A percentile compares a stretch with the other conserved stretches of the same genome.
These are phyloP conservation scores for Zosterops japonicus DNA, from an alignment of 2,113 vertebrate genomes.

Conservation along the genomic window DNA sequence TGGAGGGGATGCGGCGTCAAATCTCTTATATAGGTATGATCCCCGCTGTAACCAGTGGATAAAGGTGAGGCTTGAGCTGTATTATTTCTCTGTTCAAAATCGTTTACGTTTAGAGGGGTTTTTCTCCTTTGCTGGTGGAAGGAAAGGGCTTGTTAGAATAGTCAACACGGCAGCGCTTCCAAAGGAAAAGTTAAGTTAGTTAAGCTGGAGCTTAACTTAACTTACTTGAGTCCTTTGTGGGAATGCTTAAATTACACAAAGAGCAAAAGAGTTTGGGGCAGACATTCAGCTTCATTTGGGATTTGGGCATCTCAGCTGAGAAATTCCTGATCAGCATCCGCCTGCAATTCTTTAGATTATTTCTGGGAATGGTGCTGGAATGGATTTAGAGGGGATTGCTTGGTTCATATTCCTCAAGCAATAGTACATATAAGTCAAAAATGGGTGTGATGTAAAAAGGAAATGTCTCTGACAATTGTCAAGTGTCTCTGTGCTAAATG, in stretches of 20 bases:
- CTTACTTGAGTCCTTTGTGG: neutral
- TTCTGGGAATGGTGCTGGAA: neutral
- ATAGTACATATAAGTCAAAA: neutral
- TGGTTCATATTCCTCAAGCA: neutral
- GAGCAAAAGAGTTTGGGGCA: neutral
- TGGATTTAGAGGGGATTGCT: neutral
- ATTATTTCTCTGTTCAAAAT: constrained; percentile 60
- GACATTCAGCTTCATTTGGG: neutral
- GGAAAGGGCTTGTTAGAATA: neutral
- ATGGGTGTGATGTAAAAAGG: neutral
- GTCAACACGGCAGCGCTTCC: accelerated
- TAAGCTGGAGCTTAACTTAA: neutral
- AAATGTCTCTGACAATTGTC: neutral
- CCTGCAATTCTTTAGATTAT: neutral
- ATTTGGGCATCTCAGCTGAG: neutral
- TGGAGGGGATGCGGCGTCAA: constrained; percentile 88
- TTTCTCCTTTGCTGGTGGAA: neutral
- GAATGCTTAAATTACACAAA: neutral
- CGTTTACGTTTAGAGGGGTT: neutral
- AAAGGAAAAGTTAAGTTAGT: neutral
- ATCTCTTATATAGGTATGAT: constrained; percentile 94
- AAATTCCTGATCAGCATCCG: neutral
- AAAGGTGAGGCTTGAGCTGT: constrained; percentile 82
- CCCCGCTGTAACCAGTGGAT: constrained; percentile 93
- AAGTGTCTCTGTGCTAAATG: neutral